These are phyloP conservation scores for Taxidea taxus DNA, from an alignment of 2,113 vertebrate genomes.

Conservation along the genomic window DNA sequence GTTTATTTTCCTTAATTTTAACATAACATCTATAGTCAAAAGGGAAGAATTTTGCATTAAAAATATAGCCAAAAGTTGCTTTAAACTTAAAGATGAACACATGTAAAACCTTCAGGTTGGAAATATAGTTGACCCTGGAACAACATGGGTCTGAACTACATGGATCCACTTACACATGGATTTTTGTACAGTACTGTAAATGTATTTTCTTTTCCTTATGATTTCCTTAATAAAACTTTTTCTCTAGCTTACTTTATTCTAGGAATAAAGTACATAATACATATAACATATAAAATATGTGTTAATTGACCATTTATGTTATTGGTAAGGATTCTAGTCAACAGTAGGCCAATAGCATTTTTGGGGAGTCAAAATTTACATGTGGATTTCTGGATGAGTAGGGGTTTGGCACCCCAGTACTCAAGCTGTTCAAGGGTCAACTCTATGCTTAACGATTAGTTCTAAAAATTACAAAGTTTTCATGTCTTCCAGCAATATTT, in stretches of 20 bases:
- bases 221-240: not conserved
- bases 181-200: not conserved
- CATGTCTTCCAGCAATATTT: not conserved
- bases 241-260: not conserved
- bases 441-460: not conserved
- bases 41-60: not conserved
- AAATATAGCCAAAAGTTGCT: not conserved
- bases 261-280: not conserved
- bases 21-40: not conserved
- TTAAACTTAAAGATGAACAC: not conserved
- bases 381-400: not conserved
- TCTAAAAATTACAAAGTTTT: constrained; percentile 2
- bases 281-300: not conserved
- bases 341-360: not conserved
- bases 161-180: not conserved
- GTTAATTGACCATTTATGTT: not conserved
- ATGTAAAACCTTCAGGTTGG: not conserved
- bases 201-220: not conserved
- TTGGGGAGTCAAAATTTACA: not conserved
- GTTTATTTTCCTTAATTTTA: constrained; percentile 28
- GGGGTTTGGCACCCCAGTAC: not conserved
- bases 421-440: not conserved
- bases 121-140: not conserved
- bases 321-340: not conserved
- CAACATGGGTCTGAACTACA: not conserved